Conservation (phyloP, 2,113 vertebrate species). For the Eonycteris spelaea region DNA sequence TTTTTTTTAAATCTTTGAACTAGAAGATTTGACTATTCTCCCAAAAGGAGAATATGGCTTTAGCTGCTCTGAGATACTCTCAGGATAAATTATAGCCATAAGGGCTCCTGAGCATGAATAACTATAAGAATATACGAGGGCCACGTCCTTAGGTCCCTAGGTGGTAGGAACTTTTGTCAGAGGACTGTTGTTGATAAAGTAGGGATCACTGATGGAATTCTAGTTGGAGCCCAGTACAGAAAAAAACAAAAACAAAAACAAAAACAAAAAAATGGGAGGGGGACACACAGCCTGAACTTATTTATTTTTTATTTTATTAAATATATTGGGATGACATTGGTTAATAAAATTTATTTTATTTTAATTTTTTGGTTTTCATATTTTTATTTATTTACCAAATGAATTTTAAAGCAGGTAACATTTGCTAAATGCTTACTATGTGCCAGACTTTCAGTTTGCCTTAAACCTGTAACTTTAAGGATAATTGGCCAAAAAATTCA, state of each 20-base stretch:
- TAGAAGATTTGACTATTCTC: neutral
- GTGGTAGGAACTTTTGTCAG: neutral
- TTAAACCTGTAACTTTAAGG: slow-evolving; percentile 15
- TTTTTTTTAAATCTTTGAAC: neutral
- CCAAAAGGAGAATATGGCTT: neutral
- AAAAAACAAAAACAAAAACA: neutral
- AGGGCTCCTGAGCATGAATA: neutral
- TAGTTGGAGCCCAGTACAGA: neutral
- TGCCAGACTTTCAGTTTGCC: neutral
- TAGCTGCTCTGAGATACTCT: neutral
- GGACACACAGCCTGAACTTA: neutral
- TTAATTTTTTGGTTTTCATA: neutral
- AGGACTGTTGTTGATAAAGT: neutral
- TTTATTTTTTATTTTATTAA: neutral
- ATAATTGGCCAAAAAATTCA: slow-evolving; percentile 33
- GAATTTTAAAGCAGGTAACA: neutral
- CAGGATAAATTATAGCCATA: neutral
- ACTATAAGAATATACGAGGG: neutral
- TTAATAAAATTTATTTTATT: neutral
- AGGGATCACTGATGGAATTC: neutral
- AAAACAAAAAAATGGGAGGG: neutral
- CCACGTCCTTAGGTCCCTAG: neutral
- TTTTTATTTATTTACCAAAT: neutral
- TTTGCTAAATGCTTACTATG: neutral
- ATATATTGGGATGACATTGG: too few relatives aligned